Conservation (phyloP, 1,140 invertebrate genomes). For the Drosophila murphyi region DNA sequence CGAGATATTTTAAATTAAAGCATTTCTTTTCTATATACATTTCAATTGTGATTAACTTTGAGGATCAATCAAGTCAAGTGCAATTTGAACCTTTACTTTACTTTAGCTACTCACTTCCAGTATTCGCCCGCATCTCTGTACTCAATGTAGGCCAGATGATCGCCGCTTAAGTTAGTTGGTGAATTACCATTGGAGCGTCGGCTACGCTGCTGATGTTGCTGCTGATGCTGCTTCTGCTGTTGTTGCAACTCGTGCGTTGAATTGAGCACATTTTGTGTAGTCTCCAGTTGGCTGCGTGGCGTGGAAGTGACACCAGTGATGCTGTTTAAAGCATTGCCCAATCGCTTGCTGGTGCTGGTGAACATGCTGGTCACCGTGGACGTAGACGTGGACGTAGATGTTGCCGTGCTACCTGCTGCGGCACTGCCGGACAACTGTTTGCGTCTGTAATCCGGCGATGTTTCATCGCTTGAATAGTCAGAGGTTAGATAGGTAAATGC, state of each 20-base stretch:
- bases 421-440: slow-evolving; percentile 29
- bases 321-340: slow-evolving; percentile 40
- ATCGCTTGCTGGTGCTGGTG: slow-evolving; percentile 49
- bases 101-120: slow-evolving; percentile 87
- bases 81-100: background rate
- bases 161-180: slow-evolving; percentile 50
- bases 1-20: too few species aligned
- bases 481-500: slow-evolving; percentile 51
- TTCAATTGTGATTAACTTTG: too few species aligned
- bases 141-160: slow-evolving; percentile 86
- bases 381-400: slow-evolving; percentile 43
- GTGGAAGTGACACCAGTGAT: slow-evolving; percentile 61
- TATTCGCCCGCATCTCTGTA: slow-evolving; percentile 88
- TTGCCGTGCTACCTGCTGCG: slow-evolving; percentile 8
- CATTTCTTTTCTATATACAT: too few species aligned
- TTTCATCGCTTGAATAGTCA: slow-evolving; percentile 64
- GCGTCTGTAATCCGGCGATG: slow-evolving; percentile 47
- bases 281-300: slow-evolving; percentile 66
- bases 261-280: slow-evolving; percentile 71
- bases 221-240: slow-evolving; percentile 52
- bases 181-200: slow-evolving; percentile 71
- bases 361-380: slow-evolving; percentile 55
- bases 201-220: slow-evolving; percentile 55
- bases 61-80: background rate
- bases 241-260: slow-evolving; percentile 60